phyloP scores from a whole-genome alignment of 2,888 invertebrate species.

The Aspidiotus rigidus region DNA sequence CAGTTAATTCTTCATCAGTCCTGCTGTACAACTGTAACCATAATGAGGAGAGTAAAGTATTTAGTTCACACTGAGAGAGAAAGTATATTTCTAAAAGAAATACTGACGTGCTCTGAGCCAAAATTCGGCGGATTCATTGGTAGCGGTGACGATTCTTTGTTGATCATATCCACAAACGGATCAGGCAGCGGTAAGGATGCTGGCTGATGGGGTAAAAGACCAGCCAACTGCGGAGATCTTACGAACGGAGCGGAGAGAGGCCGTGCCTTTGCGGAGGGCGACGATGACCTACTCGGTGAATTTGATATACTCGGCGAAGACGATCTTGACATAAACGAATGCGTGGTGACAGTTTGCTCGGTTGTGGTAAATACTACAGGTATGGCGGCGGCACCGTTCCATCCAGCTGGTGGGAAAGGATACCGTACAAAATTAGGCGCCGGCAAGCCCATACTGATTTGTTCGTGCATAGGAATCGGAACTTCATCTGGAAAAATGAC shows the following conservation, averaged over 20 bases:
- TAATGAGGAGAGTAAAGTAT: too few species aligned
- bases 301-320: conserved; percentile 62
- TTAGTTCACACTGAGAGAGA: too few species aligned
- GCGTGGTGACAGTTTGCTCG: conserved; percentile 16
- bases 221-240: conserved; percentile 20
- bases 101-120: conserved; percentile 25
- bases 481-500: conserved; percentile 16
- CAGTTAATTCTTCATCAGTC: conserved; percentile 55
- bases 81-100: too few species aligned
- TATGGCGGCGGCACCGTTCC: conserved; percentile 14
- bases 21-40: conserved; percentile 52
- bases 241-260: conserved; percentile 47
- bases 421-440: conserved; percentile 26
- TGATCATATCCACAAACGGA: conserved; percentile 15
- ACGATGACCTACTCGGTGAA: conserved; percentile 52
- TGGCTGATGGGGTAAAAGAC: conserved; percentile 19
- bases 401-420: conserved; percentile 17
- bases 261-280: conserved; percentile 45
- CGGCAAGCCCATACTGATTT: conserved; percentile 20
- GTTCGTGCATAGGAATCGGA: conserved; percentile 18
- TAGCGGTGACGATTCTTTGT: conserved; percentile 18
- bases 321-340: conserved; percentile 56
- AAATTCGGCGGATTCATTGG: conserved; percentile 41
- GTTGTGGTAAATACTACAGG: conserved; percentile 14
- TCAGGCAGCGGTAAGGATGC: conserved; percentile 23